Base-by-base conservation (phyloP, 2,113 vertebrate genomes). In the Triplophysa dalaica region DNA sequence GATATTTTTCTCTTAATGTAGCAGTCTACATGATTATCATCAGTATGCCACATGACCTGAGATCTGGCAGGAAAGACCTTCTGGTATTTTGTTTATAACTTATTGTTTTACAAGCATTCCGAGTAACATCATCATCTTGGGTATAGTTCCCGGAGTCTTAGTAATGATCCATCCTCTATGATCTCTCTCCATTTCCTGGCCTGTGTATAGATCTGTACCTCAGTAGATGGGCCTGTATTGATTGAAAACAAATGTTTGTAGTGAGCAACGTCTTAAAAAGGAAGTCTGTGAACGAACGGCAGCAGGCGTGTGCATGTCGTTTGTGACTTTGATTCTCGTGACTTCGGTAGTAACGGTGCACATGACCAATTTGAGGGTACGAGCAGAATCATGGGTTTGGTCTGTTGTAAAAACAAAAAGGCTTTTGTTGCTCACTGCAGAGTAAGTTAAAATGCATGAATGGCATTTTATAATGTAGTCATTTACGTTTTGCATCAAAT, bases 281-380 rank as follows among this genome's bases (percentile, higher is more conserved):
- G 68, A 41, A 72, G 77, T 54, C 45, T 63, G 58, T 72, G 41
- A 4, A 58, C 43, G 50, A 16, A 50, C 22, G 24, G 67, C 54
- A 54, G 45, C 22, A 45, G 68, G 29, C 13, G 24, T 16, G 52
- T 21, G 19, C 33, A 45, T 14, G 43, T 56, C 29, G 38, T 52
- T 3, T 62, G 56, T 66, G 66, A 43, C 56, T 60, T 50, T 13
- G 16, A 70, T 62, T 66, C 84, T 83, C 75, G 78, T 85, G 84
- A 85, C 78, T 69, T 64, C 38, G 38, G 22, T 63, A 70, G 77
- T 29, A 52, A 48, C 52, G 41, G 61, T 21, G 24, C 84, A 81
- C 84, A 81, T 85, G 84, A 85, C 81, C 61, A 17, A 52, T 85
- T 81, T 70, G 52, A 75, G 75, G 52, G 58, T 74, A 64, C 75